These are phyloP conservation scores for Dipodomys merriami DNA, from an alignment of 2,113 vertebrate genomes.

Conservation along the genomic window DNA sequence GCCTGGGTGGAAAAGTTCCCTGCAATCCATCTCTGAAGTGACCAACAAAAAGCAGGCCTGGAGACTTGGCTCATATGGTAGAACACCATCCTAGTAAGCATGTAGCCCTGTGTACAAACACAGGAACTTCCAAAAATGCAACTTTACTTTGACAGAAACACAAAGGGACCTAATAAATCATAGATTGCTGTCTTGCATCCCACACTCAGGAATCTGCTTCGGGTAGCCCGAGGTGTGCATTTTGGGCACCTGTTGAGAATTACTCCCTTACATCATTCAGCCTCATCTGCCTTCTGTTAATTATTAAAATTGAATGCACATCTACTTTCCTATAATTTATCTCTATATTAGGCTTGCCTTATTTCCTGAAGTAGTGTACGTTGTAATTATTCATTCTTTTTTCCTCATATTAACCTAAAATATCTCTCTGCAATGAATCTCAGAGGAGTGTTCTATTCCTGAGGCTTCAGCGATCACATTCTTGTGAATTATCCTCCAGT, in stretches of 20 bases:
- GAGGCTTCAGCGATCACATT: background rate
- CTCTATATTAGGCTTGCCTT: background rate
- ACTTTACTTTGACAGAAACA: background rate
- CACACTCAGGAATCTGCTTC: fast-evolving
- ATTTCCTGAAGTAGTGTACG: background rate
- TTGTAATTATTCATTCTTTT: background rate
- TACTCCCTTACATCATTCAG: background rate
- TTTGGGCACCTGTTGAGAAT: background rate
- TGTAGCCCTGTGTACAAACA: too few relatives aligned
- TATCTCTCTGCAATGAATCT: background rate
- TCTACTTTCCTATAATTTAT: background rate
- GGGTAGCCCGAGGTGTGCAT: fast-evolving
- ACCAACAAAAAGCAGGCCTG: too few relatives aligned
- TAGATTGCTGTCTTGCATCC: background rate
- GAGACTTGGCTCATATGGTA: too few relatives aligned
- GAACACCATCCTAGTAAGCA: too few relatives aligned
- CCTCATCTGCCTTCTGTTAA: background rate
- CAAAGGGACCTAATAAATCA: background rate
- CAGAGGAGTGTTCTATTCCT: background rate
- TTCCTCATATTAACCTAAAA: background rate
- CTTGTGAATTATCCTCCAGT: background rate
- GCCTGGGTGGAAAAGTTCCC: too few relatives aligned
- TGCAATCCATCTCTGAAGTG: too few relatives aligned
- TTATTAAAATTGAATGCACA: background rate
- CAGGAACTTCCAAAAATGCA: too few relatives aligned